Base-by-base conservation (phyloP, 2,888 invertebrate genomes). In the Trichogramma evanescens region DNA sequence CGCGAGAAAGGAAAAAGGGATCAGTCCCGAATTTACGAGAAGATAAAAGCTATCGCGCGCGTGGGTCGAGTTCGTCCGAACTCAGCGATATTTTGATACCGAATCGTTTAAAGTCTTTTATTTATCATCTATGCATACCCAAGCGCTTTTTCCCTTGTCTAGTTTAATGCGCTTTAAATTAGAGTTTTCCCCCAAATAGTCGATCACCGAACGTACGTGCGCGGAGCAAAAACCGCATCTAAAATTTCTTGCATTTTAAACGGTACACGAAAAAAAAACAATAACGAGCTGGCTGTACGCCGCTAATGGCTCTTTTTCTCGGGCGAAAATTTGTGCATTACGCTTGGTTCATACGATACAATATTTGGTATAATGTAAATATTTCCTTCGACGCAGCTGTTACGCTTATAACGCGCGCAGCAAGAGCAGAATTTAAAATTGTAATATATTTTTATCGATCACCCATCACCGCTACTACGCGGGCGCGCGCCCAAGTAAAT, bases 101-200 rank as follows among this genome's bases (percentile, higher is more conserved):
- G 65, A 62, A 61, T 66, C 54, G 62, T 63, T 62, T 64, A 65
- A 66, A 70, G 67, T 64, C 69, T 66, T 65, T 70, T 69, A 71
- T 69, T 71, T 70, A 71, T 70, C 65, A 64, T 62, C 60, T 41
- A 59, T 53, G 62, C 66, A 65, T 26, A 26, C 3, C 26, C 26
- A 26, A 26, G 3, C 26, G 26, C 26, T 26, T 26, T 26, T 62
- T 41, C 60, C 54, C 62, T 62, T 58, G 58, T 64, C 62, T 62
- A 62, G 55, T 56, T 62, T 58, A 60, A 62, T 56, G 58, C 51
- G 57, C 51, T 43, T 40, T 49, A 50, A 44, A 57, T 26, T 26
- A 26, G 26, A 26, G 2, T 26, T 26, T 26, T 26, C 26, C 26
- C 3, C 1, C 2, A 26, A 26, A 26, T 26, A 26, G 26, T 26